Conservation (phyloP, 2,888 invertebrate species). For the Caenorhabditis sp. region DNA sequence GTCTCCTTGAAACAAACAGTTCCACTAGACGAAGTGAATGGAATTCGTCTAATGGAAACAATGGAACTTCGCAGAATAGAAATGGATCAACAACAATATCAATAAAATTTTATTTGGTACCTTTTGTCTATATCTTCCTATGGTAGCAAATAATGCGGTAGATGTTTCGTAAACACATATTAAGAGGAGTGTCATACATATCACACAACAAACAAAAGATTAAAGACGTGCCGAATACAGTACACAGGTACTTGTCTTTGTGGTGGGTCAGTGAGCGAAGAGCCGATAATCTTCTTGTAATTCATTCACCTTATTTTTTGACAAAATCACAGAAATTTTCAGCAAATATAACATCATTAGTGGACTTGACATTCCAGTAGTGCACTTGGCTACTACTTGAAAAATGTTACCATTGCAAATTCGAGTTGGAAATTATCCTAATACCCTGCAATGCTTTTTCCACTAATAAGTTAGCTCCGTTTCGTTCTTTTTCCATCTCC, state of each 20-base stretch:
- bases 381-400: too few species aligned
- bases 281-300: slow-evolving; percentile 35
- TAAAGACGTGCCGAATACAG: slow-evolving; percentile 50
- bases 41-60: slow-evolving; percentile 19
- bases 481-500: too few species aligned
- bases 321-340: too few species aligned
- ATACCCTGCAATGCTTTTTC: too few species aligned
- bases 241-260: slow-evolving; percentile 46
- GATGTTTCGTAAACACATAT: slow-evolving; percentile 35
- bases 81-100: slow-evolving; percentile 12
- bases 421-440: too few species aligned
- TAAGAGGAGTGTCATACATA: slow-evolving; percentile 54
- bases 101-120: not conserved
- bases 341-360: too few species aligned
- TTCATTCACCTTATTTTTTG: too few species aligned
- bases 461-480: too few species aligned
- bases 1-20: slow-evolving; percentile 9
- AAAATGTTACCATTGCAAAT: too few species aligned
- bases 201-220: slow-evolving; percentile 54
- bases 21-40: not conserved
- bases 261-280: slow-evolving; percentile 2
- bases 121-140: not conserved
- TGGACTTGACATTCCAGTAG: too few species aligned
- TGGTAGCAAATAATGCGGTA: slow-evolving; percentile 33
- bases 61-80: slow-evolving; percentile 20